These are phyloP conservation scores for Platygyra sinensis DNA, from an alignment of 64 coral and sea anemone species.

Conservation along the genomic window DNA sequence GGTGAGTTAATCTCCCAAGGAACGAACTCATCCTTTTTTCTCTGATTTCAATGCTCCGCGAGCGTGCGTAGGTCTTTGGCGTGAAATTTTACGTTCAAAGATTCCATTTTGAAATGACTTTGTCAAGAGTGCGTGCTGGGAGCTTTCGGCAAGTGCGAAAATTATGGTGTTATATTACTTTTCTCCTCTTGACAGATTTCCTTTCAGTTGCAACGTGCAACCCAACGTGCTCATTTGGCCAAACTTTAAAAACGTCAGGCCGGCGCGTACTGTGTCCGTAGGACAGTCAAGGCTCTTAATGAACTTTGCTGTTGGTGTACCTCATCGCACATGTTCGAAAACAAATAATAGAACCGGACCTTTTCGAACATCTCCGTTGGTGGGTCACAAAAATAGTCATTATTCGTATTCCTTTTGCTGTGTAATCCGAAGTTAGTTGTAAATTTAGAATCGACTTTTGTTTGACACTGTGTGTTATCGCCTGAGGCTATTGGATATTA, in stretches of 20 bases:
- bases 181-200: background rate
- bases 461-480: background rate
- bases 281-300: background rate
- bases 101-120: background rate
- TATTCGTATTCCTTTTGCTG: background rate
- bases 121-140: background rate
- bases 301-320: background rate
- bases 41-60: background rate
- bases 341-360: background rate
- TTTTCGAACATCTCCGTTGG: background rate
- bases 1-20: constrained; percentile 7
- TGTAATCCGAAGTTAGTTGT: background rate
- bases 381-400: background rate
- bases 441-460: constrained; percentile 36
- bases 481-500: constrained; percentile 1
- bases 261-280: background rate
- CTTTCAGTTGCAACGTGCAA: too few species aligned
- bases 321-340: background rate
- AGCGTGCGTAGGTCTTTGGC: background rate
- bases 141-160: constrained; percentile 18
- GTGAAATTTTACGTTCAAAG: background rate
- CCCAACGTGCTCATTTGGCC: background rate
- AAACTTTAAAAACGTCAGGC: background rate
- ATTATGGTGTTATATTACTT: constrained; percentile 3
- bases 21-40: background rate